These are phyloP conservation scores for Coracopsis vasa DNA, from an alignment of 2,113 vertebrate genomes.

Conservation along the genomic window DNA sequence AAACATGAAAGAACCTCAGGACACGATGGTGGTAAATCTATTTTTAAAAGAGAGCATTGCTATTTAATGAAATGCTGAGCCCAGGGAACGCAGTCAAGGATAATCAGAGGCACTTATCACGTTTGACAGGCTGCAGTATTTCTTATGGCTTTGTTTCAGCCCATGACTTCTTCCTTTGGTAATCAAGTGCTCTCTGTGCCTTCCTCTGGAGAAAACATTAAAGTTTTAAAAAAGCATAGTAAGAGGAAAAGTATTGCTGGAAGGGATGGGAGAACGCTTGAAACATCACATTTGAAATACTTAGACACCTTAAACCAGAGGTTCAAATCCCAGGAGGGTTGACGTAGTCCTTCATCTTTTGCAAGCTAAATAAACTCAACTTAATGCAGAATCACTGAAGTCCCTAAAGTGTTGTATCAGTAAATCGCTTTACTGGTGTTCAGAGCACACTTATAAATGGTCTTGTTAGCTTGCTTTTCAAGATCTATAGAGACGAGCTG, in stretches of 20 bases:
- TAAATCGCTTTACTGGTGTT: background rate
- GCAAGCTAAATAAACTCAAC: background rate
- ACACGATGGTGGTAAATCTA: background rate
- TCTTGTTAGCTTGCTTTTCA: background rate
- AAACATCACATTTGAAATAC: background rate
- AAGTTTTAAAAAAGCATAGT: background rate
- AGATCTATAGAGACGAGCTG: background rate
- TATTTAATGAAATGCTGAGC: constrained; percentile 57
- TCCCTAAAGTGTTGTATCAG: background rate
- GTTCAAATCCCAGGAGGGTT: background rate
- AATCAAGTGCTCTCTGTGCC: background rate
- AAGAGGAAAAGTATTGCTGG: background rate
- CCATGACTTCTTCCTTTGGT: background rate
- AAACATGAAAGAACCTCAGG: background rate
- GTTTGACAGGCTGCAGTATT: constrained; percentile 32
- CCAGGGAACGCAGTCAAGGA: constrained; percentile 2
- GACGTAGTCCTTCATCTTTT: background rate
- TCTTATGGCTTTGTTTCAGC: background rate
- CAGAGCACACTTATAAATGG: background rate
- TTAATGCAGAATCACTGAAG: background rate
- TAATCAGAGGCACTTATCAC: constrained; percentile 33
- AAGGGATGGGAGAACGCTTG: background rate
- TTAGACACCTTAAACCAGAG: background rate
- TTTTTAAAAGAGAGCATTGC: constrained; percentile 21
- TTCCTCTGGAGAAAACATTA: background rate